Evolutionary conservation across 2,113 vertebrate species (phyloP).

Genomic region (Pygoscelis antarcticus): DNA sequence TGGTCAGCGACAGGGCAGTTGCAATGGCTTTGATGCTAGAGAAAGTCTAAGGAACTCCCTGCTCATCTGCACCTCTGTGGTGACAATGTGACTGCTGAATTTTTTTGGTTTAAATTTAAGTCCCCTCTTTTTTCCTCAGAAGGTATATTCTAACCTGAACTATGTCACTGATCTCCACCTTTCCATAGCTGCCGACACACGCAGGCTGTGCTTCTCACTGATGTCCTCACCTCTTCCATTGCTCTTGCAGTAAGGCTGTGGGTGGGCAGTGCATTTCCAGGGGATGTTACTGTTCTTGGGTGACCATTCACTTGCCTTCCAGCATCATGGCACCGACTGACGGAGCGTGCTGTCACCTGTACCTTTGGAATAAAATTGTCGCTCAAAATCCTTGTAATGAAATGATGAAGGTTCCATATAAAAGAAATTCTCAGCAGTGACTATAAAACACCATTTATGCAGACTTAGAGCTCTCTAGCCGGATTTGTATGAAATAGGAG

Average conservation of each 20-base stretch:
- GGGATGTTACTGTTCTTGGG: background rate
- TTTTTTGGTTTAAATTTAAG: background rate
- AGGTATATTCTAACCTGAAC: background rate
- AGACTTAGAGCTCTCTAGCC: background rate
- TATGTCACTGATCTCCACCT: accelerated
- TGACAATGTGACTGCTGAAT: background rate
- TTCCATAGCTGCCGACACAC: background rate
- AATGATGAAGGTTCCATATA: background rate
- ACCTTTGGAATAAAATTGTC: background rate
- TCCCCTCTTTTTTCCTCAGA: background rate
- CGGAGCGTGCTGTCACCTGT: background rate
- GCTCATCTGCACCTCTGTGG: background rate
- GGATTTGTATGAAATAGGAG: background rate
- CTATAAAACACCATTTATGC: background rate
- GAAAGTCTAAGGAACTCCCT: background rate
- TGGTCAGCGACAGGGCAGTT: background rate
- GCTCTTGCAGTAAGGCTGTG: background rate
- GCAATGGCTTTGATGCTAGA: background rate
- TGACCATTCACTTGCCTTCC: background rate
- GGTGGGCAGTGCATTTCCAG: background rate
- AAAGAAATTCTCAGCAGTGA: background rate
- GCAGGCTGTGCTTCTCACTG: background rate
- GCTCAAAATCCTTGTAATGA: background rate
- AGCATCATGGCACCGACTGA: background rate
- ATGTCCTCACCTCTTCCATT: background rate